phyloP scores from a whole-genome alignment of 2,888 invertebrate species.

The Apodemia zela region DNA sequence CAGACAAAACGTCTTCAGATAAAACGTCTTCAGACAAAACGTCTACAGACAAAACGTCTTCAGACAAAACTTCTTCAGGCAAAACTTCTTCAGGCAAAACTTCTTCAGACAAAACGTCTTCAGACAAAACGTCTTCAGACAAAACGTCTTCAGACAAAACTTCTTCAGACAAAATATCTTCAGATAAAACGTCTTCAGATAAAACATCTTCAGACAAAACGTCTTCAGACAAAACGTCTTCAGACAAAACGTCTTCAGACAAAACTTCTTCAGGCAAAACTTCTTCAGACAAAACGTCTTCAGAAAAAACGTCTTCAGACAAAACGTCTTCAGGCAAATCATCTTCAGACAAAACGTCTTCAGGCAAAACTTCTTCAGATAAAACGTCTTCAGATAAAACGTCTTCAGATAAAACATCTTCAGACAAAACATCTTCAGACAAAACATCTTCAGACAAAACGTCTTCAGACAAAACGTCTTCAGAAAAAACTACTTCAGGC shows the following conservation, averaged over 20 bases:
- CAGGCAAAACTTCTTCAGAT: neutral
- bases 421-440: constrained; percentile 25
- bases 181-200: neutral
- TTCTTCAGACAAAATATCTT: neutral
- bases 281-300: neutral
- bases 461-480: neutral
- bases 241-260: too few species aligned
- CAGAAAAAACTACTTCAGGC: neutral
- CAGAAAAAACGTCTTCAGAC: neutral
- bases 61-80: neutral
- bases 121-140: neutral
- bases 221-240: neutral
- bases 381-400: neutral
- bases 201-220: neutral
- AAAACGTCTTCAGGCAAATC: neutral
- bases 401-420: neutral
- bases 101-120: neutral
- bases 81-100: constrained; percentile 24
- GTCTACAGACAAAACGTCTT: neutral
- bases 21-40: neutral
- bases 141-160: neutral
- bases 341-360: neutral
- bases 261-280: neutral
- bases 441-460: neutral
- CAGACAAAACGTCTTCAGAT: neutral